phyloP scores from a whole-genome alignment of 2,797 vertebrate species.

The Microctenopoma stevenorrisi region DNA sequence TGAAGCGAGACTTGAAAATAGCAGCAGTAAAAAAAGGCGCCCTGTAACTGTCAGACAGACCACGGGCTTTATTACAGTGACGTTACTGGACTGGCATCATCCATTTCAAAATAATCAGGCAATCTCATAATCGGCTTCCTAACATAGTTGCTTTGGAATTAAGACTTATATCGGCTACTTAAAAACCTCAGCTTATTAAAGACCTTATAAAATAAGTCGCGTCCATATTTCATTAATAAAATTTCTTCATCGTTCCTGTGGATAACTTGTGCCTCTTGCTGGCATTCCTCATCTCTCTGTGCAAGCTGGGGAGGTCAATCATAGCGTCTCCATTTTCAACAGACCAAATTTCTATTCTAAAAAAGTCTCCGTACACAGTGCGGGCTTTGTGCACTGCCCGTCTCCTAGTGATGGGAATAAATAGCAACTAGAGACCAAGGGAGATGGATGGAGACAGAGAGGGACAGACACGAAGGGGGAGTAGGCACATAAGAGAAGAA shows the following conservation, averaged over 20 bases:
- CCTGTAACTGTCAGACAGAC: slow-evolving; percentile 54
- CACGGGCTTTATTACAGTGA: slow-evolving; percentile 63
- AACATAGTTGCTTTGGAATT: slow-evolving; percentile 38
- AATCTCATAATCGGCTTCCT: slow-evolving; percentile 53
- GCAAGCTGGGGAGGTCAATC: slow-evolving; percentile 69
- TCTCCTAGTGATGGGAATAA: slow-evolving; percentile 81
- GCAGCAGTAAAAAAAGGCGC: slow-evolving; percentile 29
- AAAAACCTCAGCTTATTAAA: slow-evolving; percentile 37
- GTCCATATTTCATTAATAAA: slow-evolving; percentile 70
- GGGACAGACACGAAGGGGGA: slow-evolving; percentile 49
- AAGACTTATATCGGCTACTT: slow-evolving; percentile 44
- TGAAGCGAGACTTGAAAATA: slow-evolving; percentile 41
- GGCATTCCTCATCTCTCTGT: slow-evolving; percentile 62
- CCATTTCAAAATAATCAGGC: slow-evolving; percentile 65
- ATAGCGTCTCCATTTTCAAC: slow-evolving; percentile 77
- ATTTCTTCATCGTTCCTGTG: slow-evolving; percentile 53
- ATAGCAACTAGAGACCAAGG: slow-evolving; percentile 72
- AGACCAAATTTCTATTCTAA: slow-evolving; percentile 75
- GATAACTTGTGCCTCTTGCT: slow-evolving; percentile 69
- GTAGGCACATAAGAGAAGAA: slow-evolving; percentile 57
- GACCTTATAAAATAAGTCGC: slow-evolving; percentile 52
- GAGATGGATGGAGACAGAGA: slow-evolving; percentile 62
- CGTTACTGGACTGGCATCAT: slow-evolving; percentile 56
- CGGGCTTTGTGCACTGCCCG: slow-evolving; percentile 75
- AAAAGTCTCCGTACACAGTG: slow-evolving; percentile 76